A percentile compares a stretch with the other conserved stretches of the same genome.
These are phyloP conservation scores for Epinephelus fuscoguttatus DNA, from an alignment of 2,113 vertebrate genomes.

Conservation along the genomic window DNA sequence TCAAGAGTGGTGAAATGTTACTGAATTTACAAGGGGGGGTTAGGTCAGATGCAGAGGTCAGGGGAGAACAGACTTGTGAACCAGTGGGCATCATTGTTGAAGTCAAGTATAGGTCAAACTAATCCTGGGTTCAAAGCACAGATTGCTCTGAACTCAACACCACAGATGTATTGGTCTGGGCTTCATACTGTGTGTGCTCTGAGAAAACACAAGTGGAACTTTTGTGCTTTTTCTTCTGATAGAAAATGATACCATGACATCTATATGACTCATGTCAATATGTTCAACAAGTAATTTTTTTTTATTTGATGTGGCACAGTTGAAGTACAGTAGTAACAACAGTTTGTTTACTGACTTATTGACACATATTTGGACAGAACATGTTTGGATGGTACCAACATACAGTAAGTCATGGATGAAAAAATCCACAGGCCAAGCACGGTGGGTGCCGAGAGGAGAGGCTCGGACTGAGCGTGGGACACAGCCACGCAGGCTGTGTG, in stretches of 20 bases:
- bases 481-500: no score
- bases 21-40: conserved; percentile 65
- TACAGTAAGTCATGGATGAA: no score
- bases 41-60: conserved; percentile 59
- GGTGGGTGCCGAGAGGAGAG: no score
- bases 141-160: conserved; percentile 48
- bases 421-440: no score
- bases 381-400: not conserved
- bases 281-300: not conserved
- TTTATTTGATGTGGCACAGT: not conserved
- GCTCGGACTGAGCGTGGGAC: no score
- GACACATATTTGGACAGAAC: not conserved
- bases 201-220: not conserved
- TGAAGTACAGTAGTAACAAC: not conserved
- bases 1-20: conserved; percentile 70
- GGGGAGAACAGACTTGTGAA: conserved; percentile 69
- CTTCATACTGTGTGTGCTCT: conserved; percentile 27
- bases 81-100: conserved; percentile 54
- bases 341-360: not conserved
- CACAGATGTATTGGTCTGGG: conserved; percentile 65
- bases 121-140: conserved; percentile 69
- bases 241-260: not conserved
- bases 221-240: not conserved
- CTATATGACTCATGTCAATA: not conserved
- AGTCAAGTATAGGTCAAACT: conserved; percentile 76